A percentile compares a stretch with the other conserved stretches of the same genome.
Evolutionary conservation across 1,140 invertebrate genomes (phyloP).

Genomic region (Maconellicoccus hirsutus): DNA sequence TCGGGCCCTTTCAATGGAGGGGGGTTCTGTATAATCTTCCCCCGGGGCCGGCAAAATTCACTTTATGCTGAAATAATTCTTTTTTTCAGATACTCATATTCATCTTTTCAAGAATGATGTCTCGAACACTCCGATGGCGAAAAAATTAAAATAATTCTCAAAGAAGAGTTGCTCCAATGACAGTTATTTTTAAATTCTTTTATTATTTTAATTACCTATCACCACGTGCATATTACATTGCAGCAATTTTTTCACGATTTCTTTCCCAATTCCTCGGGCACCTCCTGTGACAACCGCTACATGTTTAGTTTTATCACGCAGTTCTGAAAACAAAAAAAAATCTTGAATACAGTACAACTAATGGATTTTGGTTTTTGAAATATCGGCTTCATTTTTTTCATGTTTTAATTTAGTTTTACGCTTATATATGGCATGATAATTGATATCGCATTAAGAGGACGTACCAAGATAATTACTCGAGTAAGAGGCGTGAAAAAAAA

Average conservation of each 20-base stretch:
- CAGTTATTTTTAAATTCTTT: not conserved
- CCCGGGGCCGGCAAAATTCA: too few species aligned
- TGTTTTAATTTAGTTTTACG: too few species aligned
- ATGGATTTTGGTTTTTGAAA: slow-evolving; percentile 23
- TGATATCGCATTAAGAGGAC: too few species aligned
- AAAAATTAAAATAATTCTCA: not conserved
- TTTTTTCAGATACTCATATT: too few species aligned
- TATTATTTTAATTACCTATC: slow-evolving; percentile 65
- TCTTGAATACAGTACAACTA: slow-evolving; percentile 16
- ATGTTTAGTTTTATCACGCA: slow-evolving; percentile 45
- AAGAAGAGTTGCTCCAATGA: not conserved
- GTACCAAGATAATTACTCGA: too few species aligned
- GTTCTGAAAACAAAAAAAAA: slow-evolving; percentile 38
- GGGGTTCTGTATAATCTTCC: too few species aligned
- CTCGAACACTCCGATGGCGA: not conserved
- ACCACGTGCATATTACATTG: slow-evolving; percentile 71
- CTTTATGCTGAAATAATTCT: too few species aligned
- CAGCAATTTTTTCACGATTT: slow-evolving; percentile 64
- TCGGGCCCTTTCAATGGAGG: too few species aligned
- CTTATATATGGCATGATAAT: too few species aligned
- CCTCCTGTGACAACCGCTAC: slow-evolving; percentile 81
- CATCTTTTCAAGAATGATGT: not conserved
- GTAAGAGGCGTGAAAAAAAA: too few species aligned
- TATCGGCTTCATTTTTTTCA: too few species aligned
- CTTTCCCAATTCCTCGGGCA: slow-evolving; percentile 70